A percentile compares a stretch with the other conserved stretches of the same genome.
phyloP scores from a whole-genome alignment of 2,113 vertebrate genomes.

The Taurulus bubalis region DNA sequence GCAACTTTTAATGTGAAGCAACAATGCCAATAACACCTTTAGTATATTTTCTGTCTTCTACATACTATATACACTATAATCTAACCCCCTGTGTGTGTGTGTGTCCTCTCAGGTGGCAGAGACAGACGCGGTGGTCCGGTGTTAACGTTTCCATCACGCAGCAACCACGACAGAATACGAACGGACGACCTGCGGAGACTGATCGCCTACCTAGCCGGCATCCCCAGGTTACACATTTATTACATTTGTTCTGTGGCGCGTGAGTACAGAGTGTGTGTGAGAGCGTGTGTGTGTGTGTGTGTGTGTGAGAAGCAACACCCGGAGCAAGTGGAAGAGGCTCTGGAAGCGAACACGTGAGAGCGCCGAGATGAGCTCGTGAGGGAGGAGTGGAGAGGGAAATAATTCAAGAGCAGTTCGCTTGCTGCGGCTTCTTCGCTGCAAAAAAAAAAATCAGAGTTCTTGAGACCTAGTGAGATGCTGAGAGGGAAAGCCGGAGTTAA shows the following conservation, averaged over 20 bases:
- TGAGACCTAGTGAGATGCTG: constrained; percentile 33
- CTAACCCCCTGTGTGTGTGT: not conserved
- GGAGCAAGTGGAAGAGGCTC: constrained; percentile 27
- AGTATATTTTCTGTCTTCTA: not conserved
- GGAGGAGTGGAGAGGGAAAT: constrained; percentile 36
- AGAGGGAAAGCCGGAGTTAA: constrained; percentile 61
- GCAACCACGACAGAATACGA: constrained; percentile 99
- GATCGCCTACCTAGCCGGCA: constrained; percentile 95
- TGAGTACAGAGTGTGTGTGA: constrained; percentile 2
- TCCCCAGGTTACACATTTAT: constrained; percentile 89
- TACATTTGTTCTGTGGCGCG: constrained; percentile 3
- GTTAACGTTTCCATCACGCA: constrained; percentile 97
- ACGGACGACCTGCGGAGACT: constrained; percentile 95
- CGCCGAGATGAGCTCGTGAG: constrained; percentile 58
- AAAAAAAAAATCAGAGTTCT: constrained; percentile 18
- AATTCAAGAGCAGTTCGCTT: constrained; percentile 51
- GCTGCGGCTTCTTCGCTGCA: constrained; percentile 37
- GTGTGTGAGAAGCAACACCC: constrained; percentile 10
- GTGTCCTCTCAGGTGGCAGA: constrained; percentile 90
- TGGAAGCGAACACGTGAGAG: constrained; percentile 51
- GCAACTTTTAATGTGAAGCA: not conserved
- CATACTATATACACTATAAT: too few relatives aligned
- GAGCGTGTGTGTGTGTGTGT: constrained; percentile 4
- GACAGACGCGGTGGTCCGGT: constrained; percentile 97
- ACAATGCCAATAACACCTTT: not conserved